Percentiles rank a stretch among this genome's conserved stretches.
Evolutionary conservation across 2,888 invertebrate species (phyloP).

Genomic region (Erebia palarica): DNA sequence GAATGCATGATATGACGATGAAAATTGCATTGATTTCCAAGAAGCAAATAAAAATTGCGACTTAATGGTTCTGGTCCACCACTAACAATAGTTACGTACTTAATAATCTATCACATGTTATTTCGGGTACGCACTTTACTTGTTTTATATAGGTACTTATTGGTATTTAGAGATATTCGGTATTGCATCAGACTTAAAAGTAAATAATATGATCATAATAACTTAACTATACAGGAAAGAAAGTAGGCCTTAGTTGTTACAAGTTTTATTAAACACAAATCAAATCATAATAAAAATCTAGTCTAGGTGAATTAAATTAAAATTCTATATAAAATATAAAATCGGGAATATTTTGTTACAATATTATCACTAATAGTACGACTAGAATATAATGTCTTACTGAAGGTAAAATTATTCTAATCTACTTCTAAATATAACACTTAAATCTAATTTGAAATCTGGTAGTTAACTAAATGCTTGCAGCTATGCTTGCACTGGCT

Average conservation of each 20-base stretch:
- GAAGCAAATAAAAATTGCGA: no score
- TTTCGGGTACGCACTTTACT: no score
- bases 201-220: neutral
- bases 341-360: conserved; percentile 33
- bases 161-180: no score
- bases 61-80: no score
- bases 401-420: conserved; percentile 28
- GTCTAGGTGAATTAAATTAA: conserved; percentile 1
- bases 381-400: conserved; percentile 39
- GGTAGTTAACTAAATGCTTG: conserved; percentile 5
- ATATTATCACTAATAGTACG: conserved; percentile 37
- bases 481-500: neutral
- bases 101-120: no score
- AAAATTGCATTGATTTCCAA: no score
- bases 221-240: conserved; percentile 3
- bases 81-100: no score
- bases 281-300: conserved; percentile 17
- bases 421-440: conserved; percentile 28
- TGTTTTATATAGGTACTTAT: no score
- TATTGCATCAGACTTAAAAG: no score
- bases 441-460: conserved; percentile 10
- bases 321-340: conserved; percentile 32
- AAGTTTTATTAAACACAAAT: conserved; percentile 20
- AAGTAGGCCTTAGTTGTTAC: conserved; percentile 1
- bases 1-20: no score